Percentiles rank a stretch among this genome's conserved stretches.
Evolutionary conservation across 2,888 invertebrate genomes (phyloP).

Genomic region (Eristalinus sepulchralis): DNA sequence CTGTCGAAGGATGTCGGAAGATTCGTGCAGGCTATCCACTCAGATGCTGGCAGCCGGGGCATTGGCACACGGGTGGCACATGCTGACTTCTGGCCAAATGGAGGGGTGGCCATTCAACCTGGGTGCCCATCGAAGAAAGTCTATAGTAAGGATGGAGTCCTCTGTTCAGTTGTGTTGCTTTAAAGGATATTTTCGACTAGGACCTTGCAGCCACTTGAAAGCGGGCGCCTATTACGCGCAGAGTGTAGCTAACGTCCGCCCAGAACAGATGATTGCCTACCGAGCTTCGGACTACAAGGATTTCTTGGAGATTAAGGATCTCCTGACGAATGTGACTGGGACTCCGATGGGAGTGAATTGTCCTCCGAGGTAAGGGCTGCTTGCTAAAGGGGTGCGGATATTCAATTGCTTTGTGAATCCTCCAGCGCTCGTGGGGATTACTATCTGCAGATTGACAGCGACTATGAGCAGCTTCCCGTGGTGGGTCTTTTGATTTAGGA

Average conservation of each 20-base stretch:
- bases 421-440: slow-evolving; percentile 33
- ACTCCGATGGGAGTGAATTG: slow-evolving; percentile 78
- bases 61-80: slow-evolving; percentile 83
- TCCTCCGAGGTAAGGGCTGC: slow-evolving; percentile 74
- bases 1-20: slow-evolving; percentile 81
- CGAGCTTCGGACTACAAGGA: slow-evolving; percentile 82
- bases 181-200: not conserved
- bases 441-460: slow-evolving; percentile 24
- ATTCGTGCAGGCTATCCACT: slow-evolving; percentile 86
- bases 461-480: slow-evolving; percentile 7
- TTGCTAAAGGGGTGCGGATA: not conserved
- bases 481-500: not conserved
- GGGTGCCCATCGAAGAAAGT: slow-evolving; percentile 80
- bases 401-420: not conserved
- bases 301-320: slow-evolving; percentile 79
- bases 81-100: slow-evolving; percentile 85
- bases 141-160: too few species aligned
- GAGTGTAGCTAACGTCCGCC: not conserved
- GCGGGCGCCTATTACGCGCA: not conserved
- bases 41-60: slow-evolving; percentile 82
- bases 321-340: slow-evolving; percentile 42
- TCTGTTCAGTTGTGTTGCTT: too few species aligned
- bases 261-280: not conserved
- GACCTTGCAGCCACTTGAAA: not conserved
- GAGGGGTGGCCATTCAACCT: slow-evolving; percentile 83